Conservation (phyloP, 2,113 vertebrate genomes). For the Melanostigma gelatinosum region DNA sequence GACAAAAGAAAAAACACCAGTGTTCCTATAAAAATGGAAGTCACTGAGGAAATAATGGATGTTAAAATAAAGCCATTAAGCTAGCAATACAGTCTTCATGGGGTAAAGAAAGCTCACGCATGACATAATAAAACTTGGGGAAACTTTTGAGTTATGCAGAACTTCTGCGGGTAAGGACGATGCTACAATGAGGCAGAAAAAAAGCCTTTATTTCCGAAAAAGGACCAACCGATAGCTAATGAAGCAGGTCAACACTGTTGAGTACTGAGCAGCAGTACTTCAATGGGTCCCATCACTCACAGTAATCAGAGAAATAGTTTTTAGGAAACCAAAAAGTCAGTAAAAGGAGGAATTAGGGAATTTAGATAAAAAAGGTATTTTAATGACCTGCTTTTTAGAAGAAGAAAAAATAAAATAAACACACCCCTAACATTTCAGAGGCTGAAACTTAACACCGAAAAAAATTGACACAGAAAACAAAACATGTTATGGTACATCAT, state of each 20-base stretch:
- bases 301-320: slow-evolving; percentile 63
- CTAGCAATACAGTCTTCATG: slow-evolving; percentile 63
- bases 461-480: slow-evolving; percentile 50
- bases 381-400: slow-evolving; percentile 80
- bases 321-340: slow-evolving; percentile 62
- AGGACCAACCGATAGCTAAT: slow-evolving; percentile 47
- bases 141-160: slow-evolving; percentile 45
- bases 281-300: slow-evolving; percentile 64
- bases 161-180: slow-evolving; percentile 42
- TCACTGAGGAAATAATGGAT: slow-evolving; percentile 54
- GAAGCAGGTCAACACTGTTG: slow-evolving; percentile 65
- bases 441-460: slow-evolving; percentile 67
- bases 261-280: slow-evolving; percentile 71
- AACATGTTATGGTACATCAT: slow-evolving; percentile 74
- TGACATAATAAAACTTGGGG: slow-evolving; percentile 32
- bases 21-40: slow-evolving; percentile 53
- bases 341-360: slow-evolving; percentile 41
- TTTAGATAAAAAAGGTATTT: slow-evolving; percentile 67
- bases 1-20: background rate
- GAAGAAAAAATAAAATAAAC: slow-evolving; percentile 29
- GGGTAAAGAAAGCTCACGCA: slow-evolving; percentile 57
- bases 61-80: slow-evolving; percentile 69
- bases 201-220: slow-evolving; percentile 42
- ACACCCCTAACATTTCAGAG: slow-evolving; percentile 64
- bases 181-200: slow-evolving; percentile 68